These are phyloP conservation scores for Smittia aterrima DNA, from an alignment of 2,888 invertebrate genomes.

Conservation along the genomic window DNA sequence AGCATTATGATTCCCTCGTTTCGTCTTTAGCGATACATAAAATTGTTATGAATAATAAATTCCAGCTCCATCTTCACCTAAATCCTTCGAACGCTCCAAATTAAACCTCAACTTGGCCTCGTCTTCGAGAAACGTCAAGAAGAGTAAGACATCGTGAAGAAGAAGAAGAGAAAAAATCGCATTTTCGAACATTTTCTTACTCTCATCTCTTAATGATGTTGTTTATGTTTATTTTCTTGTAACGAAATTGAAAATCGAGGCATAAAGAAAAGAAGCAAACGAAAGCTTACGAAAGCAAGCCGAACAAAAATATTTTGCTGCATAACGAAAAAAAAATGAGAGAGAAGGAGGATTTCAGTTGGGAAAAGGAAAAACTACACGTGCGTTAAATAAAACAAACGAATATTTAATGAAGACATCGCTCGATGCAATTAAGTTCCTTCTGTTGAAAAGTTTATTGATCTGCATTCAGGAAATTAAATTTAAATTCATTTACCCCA, in stretches of 20 bases:
- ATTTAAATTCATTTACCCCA: no score
- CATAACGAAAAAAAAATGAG: background rate
- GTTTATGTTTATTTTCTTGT: conserved; percentile 1
- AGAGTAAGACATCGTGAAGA: no score
- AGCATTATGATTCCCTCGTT: background rate
- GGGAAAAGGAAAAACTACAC: background rate
- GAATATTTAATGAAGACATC: no score
- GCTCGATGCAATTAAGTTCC: no score
- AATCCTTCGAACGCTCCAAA: no score
- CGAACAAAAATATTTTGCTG: background rate
- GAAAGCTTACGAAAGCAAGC: background rate
- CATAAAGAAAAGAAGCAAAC: background rate
- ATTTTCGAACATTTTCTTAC: background rate
- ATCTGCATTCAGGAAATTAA: no score
- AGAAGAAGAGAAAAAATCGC: background rate
- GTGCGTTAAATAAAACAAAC: background rate
- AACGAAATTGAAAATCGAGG: background rate
- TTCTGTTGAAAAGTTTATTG: no score
- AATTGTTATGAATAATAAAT: conserved; percentile 2
- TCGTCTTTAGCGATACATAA: background rate
- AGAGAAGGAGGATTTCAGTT: background rate
- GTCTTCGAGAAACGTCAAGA: no score
- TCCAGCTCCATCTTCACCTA: background rate
- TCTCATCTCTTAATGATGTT: background rate
- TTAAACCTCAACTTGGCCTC: no score